These are phyloP conservation scores for Zaprionus obscuricornis DNA, from an alignment of 2,888 invertebrate genomes.

Conservation along the genomic window DNA sequence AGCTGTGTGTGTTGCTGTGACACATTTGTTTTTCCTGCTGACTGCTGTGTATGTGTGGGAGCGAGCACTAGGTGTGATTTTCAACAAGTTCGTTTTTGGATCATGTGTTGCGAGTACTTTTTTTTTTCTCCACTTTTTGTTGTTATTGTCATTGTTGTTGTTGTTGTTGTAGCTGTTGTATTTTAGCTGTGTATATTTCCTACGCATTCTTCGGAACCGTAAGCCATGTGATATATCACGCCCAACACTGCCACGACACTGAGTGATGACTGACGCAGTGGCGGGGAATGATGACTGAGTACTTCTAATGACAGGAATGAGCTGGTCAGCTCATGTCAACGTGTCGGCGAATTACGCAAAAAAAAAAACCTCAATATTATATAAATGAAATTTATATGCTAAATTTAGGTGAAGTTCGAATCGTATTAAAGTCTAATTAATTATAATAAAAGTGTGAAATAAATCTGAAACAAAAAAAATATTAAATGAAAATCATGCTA, in stretches of 20 bases:
- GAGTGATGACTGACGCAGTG: constrained; percentile 58
- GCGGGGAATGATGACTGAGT: constrained; percentile 51
- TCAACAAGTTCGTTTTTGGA: constrained; percentile 63
- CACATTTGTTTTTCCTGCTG: constrained; percentile 56
- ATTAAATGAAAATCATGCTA: too few relatives aligned
- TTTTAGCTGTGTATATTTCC: constrained; percentile 30
- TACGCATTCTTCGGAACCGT: constrained; percentile 43
- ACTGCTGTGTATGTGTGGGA: constrained; percentile 29
- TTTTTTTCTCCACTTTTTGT: constrained; percentile 15
- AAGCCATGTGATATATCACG: constrained; percentile 60
- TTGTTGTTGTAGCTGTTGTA: constrained; percentile 13
- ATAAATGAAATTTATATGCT: too few relatives aligned
- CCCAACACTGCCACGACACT: constrained; percentile 40
- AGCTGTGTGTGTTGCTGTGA: constrained; percentile 58
- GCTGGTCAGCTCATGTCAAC: constrained; percentile 56
- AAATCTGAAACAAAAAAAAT: too few relatives aligned
- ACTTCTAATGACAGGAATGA: constrained; percentile 51
- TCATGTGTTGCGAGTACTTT: constrained; percentile 43
- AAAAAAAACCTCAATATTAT: too few relatives aligned
- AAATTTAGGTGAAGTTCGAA: too few relatives aligned
- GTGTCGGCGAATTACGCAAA: constrained; percentile 1
- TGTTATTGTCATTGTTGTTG: constrained; percentile 1
- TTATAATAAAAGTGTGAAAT: too few relatives aligned
- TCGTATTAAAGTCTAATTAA: too few relatives aligned
- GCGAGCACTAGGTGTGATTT: constrained; percentile 63